Percentiles rank a stretch among this genome's conserved stretches.
These are phyloP conservation scores for Ranitomeya variabilis DNA, from an alignment of 2,113 vertebrate species.

Conservation along the genomic window DNA sequence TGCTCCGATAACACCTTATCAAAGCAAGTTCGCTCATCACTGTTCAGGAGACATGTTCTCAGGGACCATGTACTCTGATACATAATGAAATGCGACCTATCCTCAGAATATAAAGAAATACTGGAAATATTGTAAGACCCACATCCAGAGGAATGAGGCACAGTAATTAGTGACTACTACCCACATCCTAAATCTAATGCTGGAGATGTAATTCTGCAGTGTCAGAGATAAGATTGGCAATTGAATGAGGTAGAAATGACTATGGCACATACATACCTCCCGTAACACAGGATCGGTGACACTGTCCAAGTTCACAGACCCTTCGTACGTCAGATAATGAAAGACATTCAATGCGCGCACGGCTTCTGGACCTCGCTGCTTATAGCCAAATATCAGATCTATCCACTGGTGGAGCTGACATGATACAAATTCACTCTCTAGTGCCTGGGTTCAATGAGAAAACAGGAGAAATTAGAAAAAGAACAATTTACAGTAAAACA, in stretches of 20 bases:
- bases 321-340: conserved; percentile 95
- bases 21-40: no score
- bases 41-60: no score
- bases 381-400: conserved; percentile 99
- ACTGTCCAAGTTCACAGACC: conserved; percentile 89
- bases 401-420: conserved; percentile 99
- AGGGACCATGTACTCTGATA: no score
- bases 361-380: conserved; percentile 95
- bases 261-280: conserved; percentile 81
- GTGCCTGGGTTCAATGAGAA: conserved; percentile 78
- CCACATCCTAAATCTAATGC: background rate
- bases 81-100: no score
- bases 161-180: background rate
- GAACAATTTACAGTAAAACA: background rate
- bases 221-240: background rate
- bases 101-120: background rate
- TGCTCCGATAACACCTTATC: no score
- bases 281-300: conserved; percentile 86
- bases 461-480: background rate
- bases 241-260: background rate
- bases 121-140: background rate
- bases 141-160: background rate
- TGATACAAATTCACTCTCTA: conserved; percentile 99
- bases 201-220: background rate
- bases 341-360: conserved; percentile 96